Evolutionary conservation across 1,140 invertebrate species (phyloP).

Genomic region (Dendroctonus valens): DNA sequence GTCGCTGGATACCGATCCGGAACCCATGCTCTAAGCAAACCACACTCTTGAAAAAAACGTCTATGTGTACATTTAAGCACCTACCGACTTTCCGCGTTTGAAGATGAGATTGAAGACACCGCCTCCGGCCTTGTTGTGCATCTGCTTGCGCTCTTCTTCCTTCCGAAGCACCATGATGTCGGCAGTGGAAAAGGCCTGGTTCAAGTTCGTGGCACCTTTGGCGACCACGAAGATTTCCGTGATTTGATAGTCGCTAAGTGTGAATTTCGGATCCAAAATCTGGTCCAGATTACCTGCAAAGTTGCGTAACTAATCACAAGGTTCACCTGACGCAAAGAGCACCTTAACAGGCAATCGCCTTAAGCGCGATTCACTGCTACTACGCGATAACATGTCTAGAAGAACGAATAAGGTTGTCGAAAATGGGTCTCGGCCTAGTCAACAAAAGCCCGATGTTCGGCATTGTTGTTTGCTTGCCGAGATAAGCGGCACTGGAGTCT

Average conservation of each 20-base stretch:
- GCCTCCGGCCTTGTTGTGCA: slow-evolving; percentile 52
- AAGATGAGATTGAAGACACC: slow-evolving; percentile 59
- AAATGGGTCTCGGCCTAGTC: too few relatives aligned
- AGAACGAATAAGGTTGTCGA: too few relatives aligned
- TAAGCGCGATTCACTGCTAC: not conserved
- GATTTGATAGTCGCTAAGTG: slow-evolving; percentile 64
- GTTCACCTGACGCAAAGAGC: too few relatives aligned
- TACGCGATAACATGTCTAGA: too few relatives aligned
- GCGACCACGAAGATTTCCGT: slow-evolving; percentile 65
- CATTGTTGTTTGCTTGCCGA: too few relatives aligned
- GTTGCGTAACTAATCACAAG: not conserved
- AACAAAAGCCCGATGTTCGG: too few relatives aligned
- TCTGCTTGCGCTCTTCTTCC: slow-evolving; percentile 57
- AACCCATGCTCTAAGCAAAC: slow-evolving; percentile 42
- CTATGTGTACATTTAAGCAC: slow-evolving; percentile 5
- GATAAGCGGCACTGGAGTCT: too few relatives aligned
- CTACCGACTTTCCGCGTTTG: slow-evolving; percentile 48
- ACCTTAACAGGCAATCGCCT: not conserved
- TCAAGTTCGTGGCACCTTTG: slow-evolving; percentile 53
- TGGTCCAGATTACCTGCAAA: slow-evolving; percentile 63
- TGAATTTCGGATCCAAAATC: slow-evolving; percentile 57
- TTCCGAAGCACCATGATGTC: slow-evolving; percentile 64
- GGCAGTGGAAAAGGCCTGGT: slow-evolving; percentile 59
- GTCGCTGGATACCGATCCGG: slow-evolving; percentile 48
- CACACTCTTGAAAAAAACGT: not conserved